Evolutionary conservation across 1,140 invertebrate genomes (phyloP), one percentile per base, ranked within the genome.

Genomic region (Scylla paramamosain): DNA sequence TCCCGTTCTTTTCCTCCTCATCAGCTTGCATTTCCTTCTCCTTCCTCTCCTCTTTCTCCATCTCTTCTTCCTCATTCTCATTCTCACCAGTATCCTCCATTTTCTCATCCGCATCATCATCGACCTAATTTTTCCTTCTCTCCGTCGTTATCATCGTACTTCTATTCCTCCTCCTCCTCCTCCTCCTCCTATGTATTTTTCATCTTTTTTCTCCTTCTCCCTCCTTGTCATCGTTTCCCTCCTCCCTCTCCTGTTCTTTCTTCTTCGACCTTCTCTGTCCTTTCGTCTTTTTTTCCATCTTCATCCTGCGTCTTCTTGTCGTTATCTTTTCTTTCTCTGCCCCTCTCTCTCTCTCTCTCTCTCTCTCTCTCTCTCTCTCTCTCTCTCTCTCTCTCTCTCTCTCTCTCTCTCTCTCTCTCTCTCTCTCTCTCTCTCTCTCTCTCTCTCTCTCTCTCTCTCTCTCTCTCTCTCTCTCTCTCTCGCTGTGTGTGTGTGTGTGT

Each of bases 301-400:
- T 4, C 29, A 1, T 91, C 45, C 14, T 29, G 25, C 45, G 16
- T 29, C 28, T 59, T 45, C 45, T 45, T 59, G 28, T 59, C 28
- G 25, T 83, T 29, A n/a, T 29, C 28, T 48, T 91, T 28, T 91
- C 89, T 48, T 25, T 48, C 89, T 29, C 28, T 29, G 4, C 45
- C 14, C 25, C 48, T 59, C 28, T 29, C 48, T 29, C 25, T n/a
- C 28, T 91, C 89, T 91, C 89, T 48, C 45, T 48, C 48, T 59
- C 48, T 59, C 48, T 29, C 48, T 48, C 89, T 48, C 45, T 48
- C 89, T 91, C 45, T 48, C 89, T 91, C 45, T 48, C 89, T 91
- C 45, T 48, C 89, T 91, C 12, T 91, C 10, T 48, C 45, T 91
- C 89, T 48, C 45, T 48, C 45, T 48, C 28, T 91, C 89, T 48